Base-by-base conservation (phyloP, 2,888 invertebrate species). In the Drosophila rubida region DNA sequence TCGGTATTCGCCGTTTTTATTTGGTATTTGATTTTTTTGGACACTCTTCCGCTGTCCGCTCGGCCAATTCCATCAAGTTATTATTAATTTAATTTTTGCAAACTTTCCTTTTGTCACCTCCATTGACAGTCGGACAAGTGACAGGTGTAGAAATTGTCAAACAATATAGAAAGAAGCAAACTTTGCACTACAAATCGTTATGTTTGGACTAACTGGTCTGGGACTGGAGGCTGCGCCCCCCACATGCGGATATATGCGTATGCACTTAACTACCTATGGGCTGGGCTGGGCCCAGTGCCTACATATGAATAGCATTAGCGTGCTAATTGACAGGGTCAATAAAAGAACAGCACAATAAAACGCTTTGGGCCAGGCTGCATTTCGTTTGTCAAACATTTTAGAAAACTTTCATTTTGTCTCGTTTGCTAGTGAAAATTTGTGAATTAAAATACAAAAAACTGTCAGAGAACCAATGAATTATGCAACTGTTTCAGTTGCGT, bases 31-130 rank as follows among this genome's bases (percentile, higher is more conserved):
- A 19, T 53, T 53, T 53, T 51, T 61, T 49, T 68, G 54, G 69
- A 46, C 69, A 68, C 60, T 63, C 63, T 45, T 23, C 46, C 48
- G 45, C 37, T 49, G 39, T 41, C 41, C n/a, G n/a, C n/a, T n/a
- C n/a, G n/a, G n/a, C n/a, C n/a, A n/a, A n/a, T n/a, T n/a, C n/a
- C 19, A 72, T 30, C 53, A 23, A 62, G 72, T 67, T 59, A 77
- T 67, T 59, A 67, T 59, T 54, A 68, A 75, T 61, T 65, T 69
- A 49, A 49, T 61, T 27, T 66, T 68, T 55, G 75, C 75, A 68
- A 86, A 88, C 88, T 84, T 84, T 84, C 84, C 72, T 86, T 84
- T 84, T 75, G 69, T 67, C 72, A 68, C 59, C 70, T 68, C 46
- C 48, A 58, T 37, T 22, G 39, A 41, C 49, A 54, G 39, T 27